Evolutionary conservation across 2,113 vertebrate genomes (phyloP), one percentile per base, ranked within the genome.

Genomic region (Columbina picui): DNA sequence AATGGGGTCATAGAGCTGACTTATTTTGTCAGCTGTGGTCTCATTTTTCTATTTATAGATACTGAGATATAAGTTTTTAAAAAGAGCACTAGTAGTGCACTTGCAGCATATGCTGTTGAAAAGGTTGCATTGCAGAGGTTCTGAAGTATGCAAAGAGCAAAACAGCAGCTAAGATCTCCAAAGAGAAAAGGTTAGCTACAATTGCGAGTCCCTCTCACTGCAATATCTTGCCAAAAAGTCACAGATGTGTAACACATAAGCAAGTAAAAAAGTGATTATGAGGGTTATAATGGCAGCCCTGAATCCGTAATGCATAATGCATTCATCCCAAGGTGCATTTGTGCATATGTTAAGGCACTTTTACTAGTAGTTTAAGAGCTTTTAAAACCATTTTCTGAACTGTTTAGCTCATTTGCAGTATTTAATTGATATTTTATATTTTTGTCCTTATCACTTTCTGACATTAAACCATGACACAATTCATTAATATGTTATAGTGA

Each of bases 341-440:
- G n/a, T 87, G 39, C 90, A 95, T 95, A 90, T 96, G 88, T 81
- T 95, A 94, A 94, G 56, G 64, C 87, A 80, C 81, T 95, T 96
- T 95, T 90, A 75, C 68, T 84, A 41, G 47, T 84, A 56, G 10
- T 17, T 6, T 82, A 84, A 94, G 74, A 81, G 65, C 36, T 82
- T 87, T 87, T 52, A 79, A 96, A 89, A 53, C 21, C 2, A 25
- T 89, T 94, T 92, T 78, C 53, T 80, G 74, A 87, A 89, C 50
- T 67, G 65, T 93, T 94, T 84, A 59, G 19, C 34, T 94, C 80
- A 93, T 95, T 95, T 82, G 11, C 41, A 70, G 20, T 38, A 55
- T 64, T 93, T 89, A 90, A 97, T 96, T 82, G 90, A 29, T 92
- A 87, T 94, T 96, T 96, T 95, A 83, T 92, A 76, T 87, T 95